Base-by-base conservation (phyloP, 2,113 vertebrate species). In the Indicator indicator region DNA sequence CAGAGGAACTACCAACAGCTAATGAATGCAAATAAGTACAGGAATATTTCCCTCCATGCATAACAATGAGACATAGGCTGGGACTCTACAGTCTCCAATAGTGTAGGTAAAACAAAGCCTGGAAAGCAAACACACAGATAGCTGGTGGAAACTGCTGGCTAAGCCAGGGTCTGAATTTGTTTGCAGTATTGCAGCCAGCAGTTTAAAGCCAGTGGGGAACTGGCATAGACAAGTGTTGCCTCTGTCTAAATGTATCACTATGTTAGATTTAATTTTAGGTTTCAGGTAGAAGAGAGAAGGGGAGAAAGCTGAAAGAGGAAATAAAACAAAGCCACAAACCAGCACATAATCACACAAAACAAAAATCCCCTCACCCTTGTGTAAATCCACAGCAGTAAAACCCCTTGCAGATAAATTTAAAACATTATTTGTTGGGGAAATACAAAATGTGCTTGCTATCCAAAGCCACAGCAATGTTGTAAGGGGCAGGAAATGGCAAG, bases 21-120 rank as follows among this genome's bases (percentile, higher is more conserved):
- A 96, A 97, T 96, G 96, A 97, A 97, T 98, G 97, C 96, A 98
- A 97, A 96, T 97, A 97, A 97, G 97, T 94, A 95, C 88, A 96
- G 95, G 97, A 97, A 97, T 97, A 95, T 97, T 97, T 98, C 83
- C 94, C 96, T 95, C 97, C 97, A 86, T 89, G 97, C 96, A 95
- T 83, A 88, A 95, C 95, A 97, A 98, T 97, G 95, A 98, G 95
- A 93, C 83, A 92, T 6, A 83, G 95, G 93, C 93, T 96, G 89
- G 96, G 91, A 94, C 88, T 96, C 94, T 38, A 56, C 32, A 70
- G 90, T 95, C 71, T 92, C 94, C 93, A 94, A 52, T 78, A 97
- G 17, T 4, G 87, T 83, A 95, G 85, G 70, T 88, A 97, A 95
- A 94, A 96, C n/a, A 88, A 93, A 97, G 95, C 94, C 90, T 79